Conservation (phyloP, 2,888 invertebrate species). For the Spilarctia lutea region DNA sequence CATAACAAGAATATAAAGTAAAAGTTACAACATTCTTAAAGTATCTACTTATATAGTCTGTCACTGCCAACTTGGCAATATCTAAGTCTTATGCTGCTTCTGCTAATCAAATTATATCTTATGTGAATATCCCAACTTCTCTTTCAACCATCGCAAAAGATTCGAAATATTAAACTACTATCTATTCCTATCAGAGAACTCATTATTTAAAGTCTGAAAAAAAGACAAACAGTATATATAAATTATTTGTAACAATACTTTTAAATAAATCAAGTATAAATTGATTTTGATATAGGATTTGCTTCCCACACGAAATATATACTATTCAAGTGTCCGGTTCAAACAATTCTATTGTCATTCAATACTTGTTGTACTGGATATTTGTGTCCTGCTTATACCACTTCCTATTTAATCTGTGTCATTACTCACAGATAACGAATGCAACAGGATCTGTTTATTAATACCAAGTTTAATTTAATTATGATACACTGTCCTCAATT, state of each 20-base stretch:
- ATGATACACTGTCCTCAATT: background rate
- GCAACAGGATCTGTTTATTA: constrained; percentile 48
- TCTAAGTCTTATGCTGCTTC: too few relatives aligned
- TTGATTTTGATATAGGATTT: background rate
- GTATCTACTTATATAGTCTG: too few relatives aligned
- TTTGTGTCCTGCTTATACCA: constrained; percentile 50
- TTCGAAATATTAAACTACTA: background rate
- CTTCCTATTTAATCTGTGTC: constrained; percentile 52
- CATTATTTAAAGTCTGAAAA: background rate
- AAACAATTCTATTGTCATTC: constrained; percentile 31
- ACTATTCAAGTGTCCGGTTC: constrained; percentile 39
- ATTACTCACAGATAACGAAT: constrained; percentile 47
- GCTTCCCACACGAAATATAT: constrained; percentile 39
- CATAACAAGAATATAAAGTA: background rate
- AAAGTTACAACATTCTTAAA: background rate
- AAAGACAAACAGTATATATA: background rate
- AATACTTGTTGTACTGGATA: constrained; percentile 42
- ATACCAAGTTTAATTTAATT: constrained; percentile 42
- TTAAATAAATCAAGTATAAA: background rate
- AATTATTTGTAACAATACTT: background rate
- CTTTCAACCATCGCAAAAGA: background rate
- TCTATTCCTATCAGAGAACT: background rate
- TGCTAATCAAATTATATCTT: background rate
- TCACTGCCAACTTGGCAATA: too few relatives aligned
- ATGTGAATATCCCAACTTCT: background rate